Base-by-base conservation (phyloP, 2,797 vertebrate species). In the Hydrophis major region DNA sequence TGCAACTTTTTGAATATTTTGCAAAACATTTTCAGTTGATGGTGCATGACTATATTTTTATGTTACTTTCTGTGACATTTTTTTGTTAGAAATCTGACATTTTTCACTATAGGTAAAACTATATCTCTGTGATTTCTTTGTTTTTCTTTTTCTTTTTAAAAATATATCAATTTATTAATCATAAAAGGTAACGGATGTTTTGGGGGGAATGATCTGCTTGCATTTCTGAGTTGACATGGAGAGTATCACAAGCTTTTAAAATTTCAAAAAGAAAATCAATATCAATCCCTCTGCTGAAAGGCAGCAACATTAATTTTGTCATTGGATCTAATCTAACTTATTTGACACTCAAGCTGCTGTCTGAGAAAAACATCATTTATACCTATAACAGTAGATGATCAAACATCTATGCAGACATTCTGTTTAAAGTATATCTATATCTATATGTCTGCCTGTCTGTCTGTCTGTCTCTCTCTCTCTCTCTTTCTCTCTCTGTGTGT, bases 221-320 rank as follows among this genome's bases (percentile, higher is more conserved):
- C 69, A 96, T 95, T 94, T 95, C 87, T 92, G 60, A 93, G 94
- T 91, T 66, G 74, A 66, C 86, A 90, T 37, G 13, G 86, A 63
- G 87, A 86, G n/a, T 95, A 88, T 93, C 86, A 95, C 55, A 94
- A 89, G 69, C 16, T 93, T 96, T 95, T 95, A 95, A 93, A 92
- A 90, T 25, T 93, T 95, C 93, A 93, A 89, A 96, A 18, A 56
- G 78, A 93, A 96, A 95, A 96, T 95, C 93, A 94, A 92, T 96
- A 94, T 93, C 94, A 94, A 96, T 93, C 56, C 66, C 18, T 50
- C 66, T 0, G 14, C 4, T 94, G 93, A 95, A 96, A 95, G 89
- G 16, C 42, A 93, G 89, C 92, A 94, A 28, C 37, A 95, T 94
- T 86, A 78, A 93, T 96, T 96, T 95, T 95, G 92, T 93, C 93